phyloP scores from a whole-genome alignment of 2,888 invertebrate species.

The Drosophila kambysellisi region DNA sequence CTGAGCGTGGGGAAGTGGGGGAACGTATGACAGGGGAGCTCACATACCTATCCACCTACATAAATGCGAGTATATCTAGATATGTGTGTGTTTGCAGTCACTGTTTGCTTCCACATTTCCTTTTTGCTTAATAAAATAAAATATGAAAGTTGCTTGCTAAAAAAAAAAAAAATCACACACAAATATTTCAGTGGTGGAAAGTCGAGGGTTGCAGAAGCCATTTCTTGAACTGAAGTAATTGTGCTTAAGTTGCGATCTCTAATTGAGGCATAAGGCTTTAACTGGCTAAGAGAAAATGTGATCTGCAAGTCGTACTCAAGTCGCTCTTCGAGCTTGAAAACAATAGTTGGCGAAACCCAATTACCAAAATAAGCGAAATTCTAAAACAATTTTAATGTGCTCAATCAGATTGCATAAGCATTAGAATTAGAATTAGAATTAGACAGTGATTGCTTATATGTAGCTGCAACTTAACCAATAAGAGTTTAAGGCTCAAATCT shows the following conservation, averaged over 20 bases:
- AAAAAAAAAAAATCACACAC: conserved; percentile 38
- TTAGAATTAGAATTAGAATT: not conserved
- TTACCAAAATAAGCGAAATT: not conserved
- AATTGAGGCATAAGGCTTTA: conserved; percentile 11
- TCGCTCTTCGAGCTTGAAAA: not conserved
- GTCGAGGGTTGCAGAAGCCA: conserved; percentile 23
- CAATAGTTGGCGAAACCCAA: not conserved
- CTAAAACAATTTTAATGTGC: not conserved
- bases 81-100: conserved; percentile 60
- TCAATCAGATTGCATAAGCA: not conserved
- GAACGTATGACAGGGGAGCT: conserved; percentile 16
- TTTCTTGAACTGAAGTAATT: not conserved
- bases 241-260: not conserved
- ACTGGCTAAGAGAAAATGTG: not conserved
- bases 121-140: conserved; percentile 77
- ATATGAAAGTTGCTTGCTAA: conserved; percentile 64
- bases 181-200: conserved; percentile 13
- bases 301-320: not conserved
- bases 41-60: conserved; percentile 15
- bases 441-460: not conserved
- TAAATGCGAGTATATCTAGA: conserved; percentile 17
- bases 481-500: not conserved
- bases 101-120: conserved; percentile 74
- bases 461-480: not conserved
- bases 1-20: conserved; percentile 27